phyloP scores from a whole-genome alignment of 2,888 invertebrate species.

The Papilio protenor region DNA sequence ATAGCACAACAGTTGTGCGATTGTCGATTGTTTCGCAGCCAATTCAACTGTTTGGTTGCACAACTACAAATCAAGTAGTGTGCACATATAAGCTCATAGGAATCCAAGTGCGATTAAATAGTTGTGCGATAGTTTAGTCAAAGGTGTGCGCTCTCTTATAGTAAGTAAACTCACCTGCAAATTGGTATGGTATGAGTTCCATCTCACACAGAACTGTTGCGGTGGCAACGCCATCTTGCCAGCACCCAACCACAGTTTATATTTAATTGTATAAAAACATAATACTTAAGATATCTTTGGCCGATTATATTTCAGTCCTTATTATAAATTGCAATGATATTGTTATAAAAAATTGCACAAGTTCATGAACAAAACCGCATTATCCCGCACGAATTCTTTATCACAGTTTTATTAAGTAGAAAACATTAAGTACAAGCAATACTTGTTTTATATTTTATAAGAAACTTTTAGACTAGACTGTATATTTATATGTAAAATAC shows the following conservation, averaged over 20 bases:
- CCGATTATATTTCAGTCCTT: constrained; percentile 54
- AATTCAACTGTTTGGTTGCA: no score
- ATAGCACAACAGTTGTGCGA: no score
- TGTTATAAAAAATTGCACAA: constrained; percentile 56
- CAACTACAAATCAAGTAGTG: no score
- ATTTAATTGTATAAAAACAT: constrained; percentile 52
- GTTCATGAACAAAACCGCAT: constrained; percentile 43
- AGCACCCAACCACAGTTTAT: constrained; percentile 43
- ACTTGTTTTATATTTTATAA: constrained; percentile 67
- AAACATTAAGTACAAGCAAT: constrained; percentile 74
- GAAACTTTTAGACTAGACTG: constrained; percentile 81
- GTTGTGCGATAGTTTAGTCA: no score
- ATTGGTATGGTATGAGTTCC: constrained; percentile 93
- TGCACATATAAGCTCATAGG: no score
- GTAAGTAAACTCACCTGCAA: constrained; percentile 81
- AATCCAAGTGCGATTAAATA: no score
- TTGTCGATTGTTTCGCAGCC: no score
- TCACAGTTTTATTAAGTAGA: constrained; percentile 65
- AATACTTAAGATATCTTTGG: constrained; percentile 62
- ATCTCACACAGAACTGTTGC: constrained; percentile 90
- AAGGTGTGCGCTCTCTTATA: no score
- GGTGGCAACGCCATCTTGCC: constrained; percentile 80
- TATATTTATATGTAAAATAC: constrained; percentile 65
- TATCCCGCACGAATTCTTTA: constrained; percentile 55
- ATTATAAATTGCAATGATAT: constrained; percentile 63